A percentile compares a stretch with the other conserved stretches of the same genome.
These are phyloP conservation scores for Cotesia vestalis DNA, from an alignment of 1,140 invertebrate genomes.

Conservation along the genomic window DNA sequence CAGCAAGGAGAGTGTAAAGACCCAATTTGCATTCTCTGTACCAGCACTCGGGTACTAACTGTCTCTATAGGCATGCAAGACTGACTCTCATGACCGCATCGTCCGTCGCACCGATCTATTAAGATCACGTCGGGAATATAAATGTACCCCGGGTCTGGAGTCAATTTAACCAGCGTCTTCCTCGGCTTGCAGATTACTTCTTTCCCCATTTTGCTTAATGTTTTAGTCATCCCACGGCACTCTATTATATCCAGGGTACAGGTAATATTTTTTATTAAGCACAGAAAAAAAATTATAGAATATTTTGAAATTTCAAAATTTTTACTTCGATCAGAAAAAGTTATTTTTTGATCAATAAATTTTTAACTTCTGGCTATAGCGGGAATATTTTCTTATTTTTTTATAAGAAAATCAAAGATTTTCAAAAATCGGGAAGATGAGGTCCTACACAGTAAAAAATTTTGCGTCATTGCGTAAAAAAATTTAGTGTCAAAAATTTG, in stretches of 20 bases:
- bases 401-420: too few relatives aligned
- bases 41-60: not conserved
- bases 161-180: conserved; percentile 32
- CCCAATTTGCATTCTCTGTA: conserved; percentile 10
- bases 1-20: conserved; percentile 13
- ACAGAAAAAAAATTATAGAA: not conserved
- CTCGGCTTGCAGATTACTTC: conserved; percentile 36
- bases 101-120: conserved; percentile 38
- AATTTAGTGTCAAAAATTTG: too few relatives aligned
- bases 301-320: not conserved
- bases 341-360: too few relatives aligned
- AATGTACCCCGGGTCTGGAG: conserved; percentile 26
- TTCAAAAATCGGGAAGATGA: too few relatives aligned
- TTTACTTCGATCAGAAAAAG: too few relatives aligned
- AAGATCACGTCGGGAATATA: conserved; percentile 34
- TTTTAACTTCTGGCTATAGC: too few relatives aligned
- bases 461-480: too few relatives aligned
- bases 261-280: conserved; percentile 9
- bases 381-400: too few relatives aligned
- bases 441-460: too few relatives aligned
- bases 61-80: conserved; percentile 31
- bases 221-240: conserved; percentile 12
- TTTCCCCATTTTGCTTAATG: conserved; percentile 15
- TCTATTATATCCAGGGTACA: conserved; percentile 26
- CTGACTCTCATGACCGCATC: conserved; percentile 25